Conservation (phyloP, 1,140 invertebrate species). For the Aphaenogaster ashmeadi region DNA sequence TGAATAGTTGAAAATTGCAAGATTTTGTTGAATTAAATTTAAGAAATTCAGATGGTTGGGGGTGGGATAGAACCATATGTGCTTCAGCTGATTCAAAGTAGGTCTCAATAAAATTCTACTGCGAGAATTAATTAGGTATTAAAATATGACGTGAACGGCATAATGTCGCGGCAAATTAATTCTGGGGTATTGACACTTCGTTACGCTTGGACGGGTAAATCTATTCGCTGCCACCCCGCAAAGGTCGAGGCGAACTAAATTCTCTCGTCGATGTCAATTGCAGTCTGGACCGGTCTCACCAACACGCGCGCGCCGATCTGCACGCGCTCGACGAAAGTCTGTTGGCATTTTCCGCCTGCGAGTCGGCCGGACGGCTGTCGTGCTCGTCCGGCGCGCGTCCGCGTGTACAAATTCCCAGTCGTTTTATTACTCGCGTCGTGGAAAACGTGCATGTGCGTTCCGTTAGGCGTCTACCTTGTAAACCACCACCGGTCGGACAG, state of each 20-base stretch:
- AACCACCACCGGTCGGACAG: conserved; percentile 50
- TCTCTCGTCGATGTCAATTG: conserved; percentile 13
- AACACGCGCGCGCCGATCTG: neutral
- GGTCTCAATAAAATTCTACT: neutral
- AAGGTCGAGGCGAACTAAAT: conserved; percentile 41
- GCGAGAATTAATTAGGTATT: neutral
- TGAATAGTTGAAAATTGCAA: neutral
- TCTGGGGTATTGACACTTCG: neutral
- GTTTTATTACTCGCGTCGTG: conserved; percentile 61
- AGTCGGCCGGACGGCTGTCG: neutral
- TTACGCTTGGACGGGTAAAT: conserved; percentile 18
- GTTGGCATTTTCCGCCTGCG: conserved; percentile 23
- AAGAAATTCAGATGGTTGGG: neutral
- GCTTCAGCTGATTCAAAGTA: neutral
- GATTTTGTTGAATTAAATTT: neutral
- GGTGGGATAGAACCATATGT: neutral
- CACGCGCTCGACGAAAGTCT: neutral
- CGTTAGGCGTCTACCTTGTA: conserved; percentile 67
- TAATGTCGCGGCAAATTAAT: conserved; percentile 1
- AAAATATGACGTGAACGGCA: neutral
- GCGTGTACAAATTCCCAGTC: conserved; percentile 38
- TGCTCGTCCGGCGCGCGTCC: conserved; percentile 21
- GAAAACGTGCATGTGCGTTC: conserved; percentile 66
- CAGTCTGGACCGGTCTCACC: conserved; percentile 20
- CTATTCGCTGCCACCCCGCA: conserved; percentile 12